These are phyloP conservation scores for Hypsopygia costalis DNA, from an alignment of 2,888 invertebrate species.

Conservation along the genomic window DNA sequence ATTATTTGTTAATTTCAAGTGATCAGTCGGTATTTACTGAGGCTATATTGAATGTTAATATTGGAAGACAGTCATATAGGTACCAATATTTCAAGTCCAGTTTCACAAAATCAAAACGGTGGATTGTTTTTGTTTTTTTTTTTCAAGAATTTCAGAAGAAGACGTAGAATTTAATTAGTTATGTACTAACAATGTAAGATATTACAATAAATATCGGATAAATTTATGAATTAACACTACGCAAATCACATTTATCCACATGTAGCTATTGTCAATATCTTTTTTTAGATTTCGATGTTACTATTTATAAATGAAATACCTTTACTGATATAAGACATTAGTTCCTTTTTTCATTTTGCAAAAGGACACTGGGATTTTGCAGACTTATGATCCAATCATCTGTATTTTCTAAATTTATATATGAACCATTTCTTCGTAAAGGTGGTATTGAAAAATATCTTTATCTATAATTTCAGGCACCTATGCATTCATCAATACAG, in stretches of 20 bases:
- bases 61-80: slow-evolving; percentile 19
- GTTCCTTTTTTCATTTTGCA: too few relatives aligned
- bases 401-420: slow-evolving; percentile 12
- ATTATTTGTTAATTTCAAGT: slow-evolving; percentile 3
- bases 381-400: slow-evolving; percentile 12
- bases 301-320: slow-evolving; percentile 8
- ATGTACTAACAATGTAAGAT: not conserved
- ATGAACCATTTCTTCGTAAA: slow-evolving; percentile 29
- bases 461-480: slow-evolving; percentile 68
- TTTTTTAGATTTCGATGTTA: slow-evolving; percentile 13
- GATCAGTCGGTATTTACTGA: slow-evolving; percentile 6
- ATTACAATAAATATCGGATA: not conserved
- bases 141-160: not conserved
- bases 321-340: too few relatives aligned
- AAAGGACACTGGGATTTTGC: slow-evolving; percentile 8
- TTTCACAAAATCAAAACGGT: not conserved
- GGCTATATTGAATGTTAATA: slow-evolving; percentile 9
- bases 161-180: not conserved
- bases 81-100: slow-evolving; percentile 13
- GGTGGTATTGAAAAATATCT: slow-evolving; percentile 64
- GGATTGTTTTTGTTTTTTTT: too few relatives aligned
- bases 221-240: not conserved
- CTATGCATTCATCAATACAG: slow-evolving; percentile 50
- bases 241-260: slow-evolving; percentile 2
- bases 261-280: slow-evolving; percentile 12